These are phyloP conservation scores for Adelognathus sp. DNA, from an alignment of 2,888 invertebrate genomes.

Conservation along the genomic window DNA sequence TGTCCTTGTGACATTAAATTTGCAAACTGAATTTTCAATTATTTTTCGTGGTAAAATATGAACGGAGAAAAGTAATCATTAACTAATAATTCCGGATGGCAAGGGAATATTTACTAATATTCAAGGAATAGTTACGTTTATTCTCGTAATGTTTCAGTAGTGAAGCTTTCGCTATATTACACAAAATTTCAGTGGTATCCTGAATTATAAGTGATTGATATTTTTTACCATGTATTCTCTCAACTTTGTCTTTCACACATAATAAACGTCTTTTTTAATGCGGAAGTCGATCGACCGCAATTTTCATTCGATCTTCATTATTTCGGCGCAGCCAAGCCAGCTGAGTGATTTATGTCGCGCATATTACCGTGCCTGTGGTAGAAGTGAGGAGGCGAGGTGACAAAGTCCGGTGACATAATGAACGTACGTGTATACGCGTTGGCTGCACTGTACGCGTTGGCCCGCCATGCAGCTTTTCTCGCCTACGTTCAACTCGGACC, in stretches of 20 bases:
- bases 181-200: no score
- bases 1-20: no score
- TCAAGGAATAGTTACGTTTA: no score
- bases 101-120: no score
- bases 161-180: no score
- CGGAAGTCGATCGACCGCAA: constrained; percentile 5
- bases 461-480: constrained; percentile 34
- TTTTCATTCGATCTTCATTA: constrained; percentile 51
- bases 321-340: constrained; percentile 35
- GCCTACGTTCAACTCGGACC: constrained; percentile 36
- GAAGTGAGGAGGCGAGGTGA: no score
- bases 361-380: constrained; percentile 45
- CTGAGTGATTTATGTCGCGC: constrained; percentile 53
- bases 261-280: constrained; percentile 39
- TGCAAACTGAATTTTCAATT: no score
- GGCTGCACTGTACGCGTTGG: not conserved
- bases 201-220: no score
- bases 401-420: constrained; percentile 53
- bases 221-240: not conserved
- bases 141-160: no score
- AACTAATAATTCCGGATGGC: no score
- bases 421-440: constrained; percentile 30
- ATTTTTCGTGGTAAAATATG: no score
- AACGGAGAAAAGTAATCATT: no score
- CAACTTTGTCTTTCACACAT: constrained; percentile 1